These are phyloP conservation scores for Orthonevra nobilis DNA, from an alignment of 2,888 invertebrate genomes.

Conservation along the genomic window DNA sequence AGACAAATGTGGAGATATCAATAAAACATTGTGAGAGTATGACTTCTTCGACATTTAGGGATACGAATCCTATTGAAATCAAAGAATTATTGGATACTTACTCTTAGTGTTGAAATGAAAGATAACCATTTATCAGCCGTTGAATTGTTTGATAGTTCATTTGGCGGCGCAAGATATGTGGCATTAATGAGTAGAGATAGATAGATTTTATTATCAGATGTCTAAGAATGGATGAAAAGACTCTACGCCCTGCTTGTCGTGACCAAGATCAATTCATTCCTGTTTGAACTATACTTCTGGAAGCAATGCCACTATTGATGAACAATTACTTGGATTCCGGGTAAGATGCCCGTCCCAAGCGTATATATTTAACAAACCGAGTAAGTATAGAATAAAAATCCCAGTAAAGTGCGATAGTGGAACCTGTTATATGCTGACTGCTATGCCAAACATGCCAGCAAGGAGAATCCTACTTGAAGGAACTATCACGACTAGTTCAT, in stretches of 20 bases:
- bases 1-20: constrained; percentile 50
- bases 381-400: too few relatives aligned
- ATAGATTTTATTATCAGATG: constrained; percentile 67
- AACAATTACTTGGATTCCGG: background rate
- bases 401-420: too few relatives aligned
- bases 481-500: too few relatives aligned
- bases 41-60: constrained; percentile 41
- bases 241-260: constrained; percentile 29
- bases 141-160: constrained; percentile 70
- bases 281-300: constrained; percentile 25
- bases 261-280: constrained; percentile 29
- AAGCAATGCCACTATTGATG: background rate
- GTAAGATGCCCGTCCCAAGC: background rate
- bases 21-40: constrained; percentile 42
- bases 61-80: constrained; percentile 50
- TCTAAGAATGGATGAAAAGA: constrained; percentile 57
- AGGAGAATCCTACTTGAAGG: too few relatives aligned
- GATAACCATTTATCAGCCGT: constrained; percentile 71
- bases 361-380: too few relatives aligned
- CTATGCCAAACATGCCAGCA: too few relatives aligned
- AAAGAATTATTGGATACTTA: constrained; percentile 65
- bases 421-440: too few relatives aligned
- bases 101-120: constrained; percentile 55
- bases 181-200: constrained; percentile 66
- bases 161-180: constrained; percentile 69